These are phyloP conservation scores for Morus bassanus DNA, from an alignment of 2,797 vertebrate genomes.

Conservation along the genomic window DNA sequence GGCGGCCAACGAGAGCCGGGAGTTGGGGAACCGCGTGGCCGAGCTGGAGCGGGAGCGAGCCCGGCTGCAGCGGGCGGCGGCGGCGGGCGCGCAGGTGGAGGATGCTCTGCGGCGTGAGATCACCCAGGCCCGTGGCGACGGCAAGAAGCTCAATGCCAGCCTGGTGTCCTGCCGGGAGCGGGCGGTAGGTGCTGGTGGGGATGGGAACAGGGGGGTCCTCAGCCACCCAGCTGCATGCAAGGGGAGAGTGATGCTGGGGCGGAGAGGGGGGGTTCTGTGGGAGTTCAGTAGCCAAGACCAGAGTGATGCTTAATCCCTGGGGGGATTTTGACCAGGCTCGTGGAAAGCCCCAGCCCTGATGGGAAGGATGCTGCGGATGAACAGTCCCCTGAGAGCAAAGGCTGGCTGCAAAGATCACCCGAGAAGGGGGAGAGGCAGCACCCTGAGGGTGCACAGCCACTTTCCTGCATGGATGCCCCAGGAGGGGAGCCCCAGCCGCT, in stretches of 20 bases:
- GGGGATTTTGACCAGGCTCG: rapidly evolving
- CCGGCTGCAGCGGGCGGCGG: not conserved
- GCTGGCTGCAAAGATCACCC: not conserved
- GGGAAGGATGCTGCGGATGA: not conserved
- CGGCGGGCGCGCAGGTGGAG: rapidly evolving
- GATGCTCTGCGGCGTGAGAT: not conserved
- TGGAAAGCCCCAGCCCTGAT: not conserved
- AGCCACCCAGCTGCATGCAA: rapidly evolving
- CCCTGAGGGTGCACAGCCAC: rapidly evolving
- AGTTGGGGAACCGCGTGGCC: not conserved
- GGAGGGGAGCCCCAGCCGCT: rapidly evolving
- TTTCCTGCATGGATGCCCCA: not conserved
- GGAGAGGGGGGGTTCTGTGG: not conserved
- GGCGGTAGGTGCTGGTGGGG: not conserved
- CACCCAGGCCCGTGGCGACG: rapidly evolving
- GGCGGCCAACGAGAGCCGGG: conserved; percentile 21
- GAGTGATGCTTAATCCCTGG: too few relatives aligned
- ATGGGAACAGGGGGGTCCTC: rapidly evolving
- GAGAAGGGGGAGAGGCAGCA: not conserved
- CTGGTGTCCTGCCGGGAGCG: not conserved
- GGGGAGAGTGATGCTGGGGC: rapidly evolving
- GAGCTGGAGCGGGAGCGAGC: not conserved
- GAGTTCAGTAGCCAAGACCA: rapidly evolving
- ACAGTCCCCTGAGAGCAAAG: rapidly evolving
- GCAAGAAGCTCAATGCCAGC: not conserved